Evolutionary conservation across 2,797 vertebrate genomes (phyloP).

Genomic region (Falco naumanni): DNA sequence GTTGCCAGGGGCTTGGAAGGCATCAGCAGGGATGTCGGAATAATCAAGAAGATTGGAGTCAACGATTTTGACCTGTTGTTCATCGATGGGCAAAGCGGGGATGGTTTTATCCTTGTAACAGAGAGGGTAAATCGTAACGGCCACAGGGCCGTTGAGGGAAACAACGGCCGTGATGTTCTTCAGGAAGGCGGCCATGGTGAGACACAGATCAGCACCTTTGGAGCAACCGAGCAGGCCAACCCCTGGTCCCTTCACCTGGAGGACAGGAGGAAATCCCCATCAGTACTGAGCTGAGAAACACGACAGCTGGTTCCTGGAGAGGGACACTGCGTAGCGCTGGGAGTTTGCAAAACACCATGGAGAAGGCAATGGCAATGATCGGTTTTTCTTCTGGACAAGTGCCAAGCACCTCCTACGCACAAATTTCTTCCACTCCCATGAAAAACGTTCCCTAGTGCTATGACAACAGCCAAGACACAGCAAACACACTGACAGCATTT

Average conservation of each 20-base stretch:
- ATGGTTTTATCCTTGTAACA: background rate
- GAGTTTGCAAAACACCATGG: background rate
- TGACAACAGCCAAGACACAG: background rate
- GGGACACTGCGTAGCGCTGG: background rate
- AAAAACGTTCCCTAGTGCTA: background rate
- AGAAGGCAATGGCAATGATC: background rate
- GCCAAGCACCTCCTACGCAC: background rate
- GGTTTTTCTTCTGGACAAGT: background rate
- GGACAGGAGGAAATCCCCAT: background rate
- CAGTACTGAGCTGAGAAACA: background rate
- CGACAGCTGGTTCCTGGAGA: background rate
- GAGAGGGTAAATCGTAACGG: background rate
- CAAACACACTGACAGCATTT: too few relatives aligned
- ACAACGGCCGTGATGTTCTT: background rate
- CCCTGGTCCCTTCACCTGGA: background rate
- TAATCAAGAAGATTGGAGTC: background rate
- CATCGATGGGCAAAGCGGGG: rapidly evolving
- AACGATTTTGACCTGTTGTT: background rate
- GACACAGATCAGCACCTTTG: slow-evolving; percentile 5
- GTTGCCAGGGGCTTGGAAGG: background rate
- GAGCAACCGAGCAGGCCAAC: background rate
- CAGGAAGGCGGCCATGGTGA: background rate
- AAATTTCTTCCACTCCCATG: background rate
- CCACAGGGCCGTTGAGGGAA: background rate
- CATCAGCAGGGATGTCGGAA: rapidly evolving